Percentiles rank a stretch among this genome's conserved stretches.
phyloP scores from a whole-genome alignment of 2,888 invertebrate genomes.

The Fragum whitleyi region DNA sequence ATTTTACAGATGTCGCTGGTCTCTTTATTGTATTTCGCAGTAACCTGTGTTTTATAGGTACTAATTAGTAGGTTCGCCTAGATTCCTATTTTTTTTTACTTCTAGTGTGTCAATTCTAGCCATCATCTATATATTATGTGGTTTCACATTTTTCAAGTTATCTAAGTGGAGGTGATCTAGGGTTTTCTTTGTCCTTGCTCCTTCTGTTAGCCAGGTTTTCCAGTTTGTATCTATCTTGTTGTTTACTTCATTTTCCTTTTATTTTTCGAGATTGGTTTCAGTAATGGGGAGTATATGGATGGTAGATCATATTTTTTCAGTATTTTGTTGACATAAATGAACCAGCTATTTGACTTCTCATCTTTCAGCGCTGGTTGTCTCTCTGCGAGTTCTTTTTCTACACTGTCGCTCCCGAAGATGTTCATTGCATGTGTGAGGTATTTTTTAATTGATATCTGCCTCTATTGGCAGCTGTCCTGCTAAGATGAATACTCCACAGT shows the following conservation, averaged over 20 bases:
- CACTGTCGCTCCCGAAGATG: not conserved
- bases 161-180: no score
- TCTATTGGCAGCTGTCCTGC: not conserved
- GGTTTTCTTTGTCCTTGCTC: no score
- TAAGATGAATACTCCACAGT: not conserved
- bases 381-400: not conserved
- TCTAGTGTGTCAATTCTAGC: not conserved
- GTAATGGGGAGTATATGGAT: not conserved
- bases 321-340: not conserved
- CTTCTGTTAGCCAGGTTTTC: not conserved
- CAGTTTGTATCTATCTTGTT: not conserved
- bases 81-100: not conserved
- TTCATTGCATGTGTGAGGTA: not conserved
- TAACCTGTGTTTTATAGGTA: not conserved
- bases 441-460: not conserved
- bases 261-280: not conserved
- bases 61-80: not conserved
- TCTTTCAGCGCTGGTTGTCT: not conserved
- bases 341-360: constrained; percentile 3
- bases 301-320: not conserved
- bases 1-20: not conserved
- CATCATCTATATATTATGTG: not conserved
- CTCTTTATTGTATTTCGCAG: not conserved
- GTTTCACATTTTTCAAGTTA: no score
- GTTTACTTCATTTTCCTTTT: not conserved